phyloP scores from a whole-genome alignment of 2,888 invertebrate genomes.

The Anagyrus pseudococci region DNA sequence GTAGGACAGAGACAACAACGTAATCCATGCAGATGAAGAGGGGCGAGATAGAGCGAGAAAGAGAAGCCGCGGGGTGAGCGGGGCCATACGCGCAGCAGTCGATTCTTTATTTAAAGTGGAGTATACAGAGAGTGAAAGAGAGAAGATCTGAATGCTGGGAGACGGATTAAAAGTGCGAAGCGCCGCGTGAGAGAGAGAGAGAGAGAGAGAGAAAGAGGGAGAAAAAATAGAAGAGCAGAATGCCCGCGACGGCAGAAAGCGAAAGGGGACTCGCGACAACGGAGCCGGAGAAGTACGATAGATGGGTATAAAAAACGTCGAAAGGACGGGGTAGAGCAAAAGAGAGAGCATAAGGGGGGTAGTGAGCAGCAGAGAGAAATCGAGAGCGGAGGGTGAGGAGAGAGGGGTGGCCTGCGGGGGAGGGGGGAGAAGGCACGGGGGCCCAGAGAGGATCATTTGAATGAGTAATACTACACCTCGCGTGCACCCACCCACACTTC shows the following conservation, averaged over 20 bases:
- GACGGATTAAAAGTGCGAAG: slow-evolving; percentile 56
- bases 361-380: slow-evolving; percentile 29
- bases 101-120: slow-evolving; percentile 55
- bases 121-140: slow-evolving; percentile 34
- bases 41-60: too few relatives aligned
- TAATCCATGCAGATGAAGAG: too few relatives aligned
- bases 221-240: slow-evolving; percentile 25
- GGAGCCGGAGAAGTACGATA: slow-evolving; percentile 31
- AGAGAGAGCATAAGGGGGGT: too few relatives aligned
- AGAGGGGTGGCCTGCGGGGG: slow-evolving; percentile 2
- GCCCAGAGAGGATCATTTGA: slow-evolving; percentile 58
- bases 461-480: slow-evolving; percentile 63
- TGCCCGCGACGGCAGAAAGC: slow-evolving; percentile 14
- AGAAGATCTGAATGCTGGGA: slow-evolving; percentile 57
- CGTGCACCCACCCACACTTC: slow-evolving; percentile 59
- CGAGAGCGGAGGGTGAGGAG: slow-evolving; percentile 5
- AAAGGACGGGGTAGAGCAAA: too few relatives aligned
- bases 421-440: slow-evolving; percentile 25
- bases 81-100: slow-evolving; percentile 37
- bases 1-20: too few relatives aligned
- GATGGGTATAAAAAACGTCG: not conserved
- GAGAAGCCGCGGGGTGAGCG: too few relatives aligned
- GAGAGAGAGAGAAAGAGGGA: too few relatives aligned
- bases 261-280: slow-evolving; percentile 20
- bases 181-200: too few relatives aligned